Evolutionary conservation across 1,140 invertebrate species (phyloP), one percentile per base, ranked within the genome.

Genomic region (Dysdera silvatica): DNA sequence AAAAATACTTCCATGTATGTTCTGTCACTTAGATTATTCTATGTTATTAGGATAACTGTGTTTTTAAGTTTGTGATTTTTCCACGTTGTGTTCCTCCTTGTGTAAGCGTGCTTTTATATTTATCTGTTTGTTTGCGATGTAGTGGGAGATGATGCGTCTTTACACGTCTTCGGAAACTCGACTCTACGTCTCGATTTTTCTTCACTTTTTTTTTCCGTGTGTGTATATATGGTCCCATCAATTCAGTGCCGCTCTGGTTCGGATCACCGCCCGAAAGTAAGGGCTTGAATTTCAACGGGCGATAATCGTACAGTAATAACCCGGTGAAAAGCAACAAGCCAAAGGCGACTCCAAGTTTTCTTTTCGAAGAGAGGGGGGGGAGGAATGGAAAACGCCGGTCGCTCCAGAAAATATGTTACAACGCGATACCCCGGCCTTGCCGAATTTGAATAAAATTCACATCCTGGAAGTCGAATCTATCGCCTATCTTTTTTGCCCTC

Each of bases 151-250:
- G n/a, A n/a, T n/a, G n/a, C n/a, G n/a, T n/a, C n/a, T n/a, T n/a
- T n/a, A n/a, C n/a, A n/a, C n/a, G n/a, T n/a, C n/a, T n/a, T n/a
- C n/a, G n/a, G n/a, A n/a, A n/a, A n/a, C n/a, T n/a, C n/a, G n/a
- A n/a, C n/a, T n/a, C n/a, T n/a, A n/a, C n/a, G n/a, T n/a, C n/a
- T n/a, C n/a, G n/a, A n/a, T 24, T 28, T 43, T 55, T 55, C 29
- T 28, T 14, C 20, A 20, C 29, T 47, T 29, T 24, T 45, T 57
- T 29, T 41, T 43, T 43, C 26, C 26, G 47, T 20, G 57, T 28
- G 49, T 60, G 49, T 49, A 60, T 60, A 45, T 60, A 60, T 60
- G 57, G 57, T 45, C 57, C 57, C 57, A 60, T 60, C 57, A 60
- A 60, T 60, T 60, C 43, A n/a, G 33, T 18, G 4, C 43, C 47